Base-by-base conservation (phyloP, 2,797 vertebrate genomes). In the Calcarius lapponicus region DNA sequence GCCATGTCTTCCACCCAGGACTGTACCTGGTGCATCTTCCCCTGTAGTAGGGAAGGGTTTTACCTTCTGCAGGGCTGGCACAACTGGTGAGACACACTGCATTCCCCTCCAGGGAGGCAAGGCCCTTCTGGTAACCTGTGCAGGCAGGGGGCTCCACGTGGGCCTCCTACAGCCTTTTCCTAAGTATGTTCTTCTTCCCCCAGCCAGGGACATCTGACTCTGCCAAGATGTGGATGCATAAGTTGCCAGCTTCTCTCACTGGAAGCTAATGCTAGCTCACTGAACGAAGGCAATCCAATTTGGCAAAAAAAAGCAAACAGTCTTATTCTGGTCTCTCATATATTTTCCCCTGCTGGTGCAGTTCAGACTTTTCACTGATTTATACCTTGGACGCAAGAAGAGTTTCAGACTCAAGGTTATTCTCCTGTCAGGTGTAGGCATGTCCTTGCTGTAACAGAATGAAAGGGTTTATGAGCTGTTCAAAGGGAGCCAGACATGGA, bases 31-130 rank as follows among this genome's bases (percentile, higher is more conserved):
- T 64, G 42, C 1, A 1, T 67, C 47, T 91, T 70, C 12, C 17
- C 5, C 3, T 21, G 28, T 21, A 43, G 31, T 0, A 47, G 17
- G 22, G 17, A 72, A 79, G 38, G 19, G 20, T 79, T 92, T 86
- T 79, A 34, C 43, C 5, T 79, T 79, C 54, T 71, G 31, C 26
- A 54, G 38, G 11, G 15, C 50, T 79, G 50, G 25, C 1, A 14
- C 19, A 34, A 14, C 14, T 13, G n/a, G 19, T 0, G 1, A 70
- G 60, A 72, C 3, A 1, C 0, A 2, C 32, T 79, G 18, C 21
- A 64, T 86, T 64, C 6, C 29, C 50, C 34, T 4, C 1, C 0
- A 6, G 45, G 32, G 16, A 69, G 42, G 36, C 43, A 86, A 67
- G 71, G 61, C 48, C 13, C 43, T 86, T 28, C 54, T 64, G 42